Conservation (phyloP, 2,888 invertebrate species). For the Agapetus fuscipes region DNA sequence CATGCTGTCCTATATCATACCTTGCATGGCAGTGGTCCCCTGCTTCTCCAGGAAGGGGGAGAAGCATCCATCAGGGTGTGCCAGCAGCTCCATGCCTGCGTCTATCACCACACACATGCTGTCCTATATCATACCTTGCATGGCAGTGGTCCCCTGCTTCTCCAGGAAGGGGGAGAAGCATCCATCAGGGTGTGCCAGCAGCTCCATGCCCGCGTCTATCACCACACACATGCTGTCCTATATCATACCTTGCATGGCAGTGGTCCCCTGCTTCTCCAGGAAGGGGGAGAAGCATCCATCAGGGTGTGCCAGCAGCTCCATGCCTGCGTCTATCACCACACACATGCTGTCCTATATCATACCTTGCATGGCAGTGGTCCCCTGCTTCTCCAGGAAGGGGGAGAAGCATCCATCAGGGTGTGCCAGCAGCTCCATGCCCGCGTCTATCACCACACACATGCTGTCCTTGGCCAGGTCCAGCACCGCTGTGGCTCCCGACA, state of each 20-base stretch:
- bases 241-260: too few species aligned
- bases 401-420: conserved; percentile 12
- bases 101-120: conserved; percentile 18
- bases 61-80: conserved; percentile 15
- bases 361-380: neutral
- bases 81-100: conserved; percentile 12
- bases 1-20: too few species aligned
- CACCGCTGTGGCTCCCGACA: too few species aligned
- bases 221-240: conserved; percentile 18
- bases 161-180: conserved; percentile 13
- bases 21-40: neutral
- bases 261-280: conserved; percentile 1
- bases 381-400: conserved; percentile 8
- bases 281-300: conserved; percentile 13
- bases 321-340: conserved; percentile 15
- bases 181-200: conserved; percentile 15
- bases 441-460: conserved; percentile 18
- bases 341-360: too few species aligned
- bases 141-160: neutral
- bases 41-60: conserved; percentile 10
- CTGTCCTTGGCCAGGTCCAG: too few species aligned
- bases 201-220: conserved; percentile 15
- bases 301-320: conserved; percentile 17
- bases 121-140: too few species aligned
- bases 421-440: conserved; percentile 15